phyloP scores from a whole-genome alignment of 2,113 vertebrate genomes.

The Cervus canadensis region DNA sequence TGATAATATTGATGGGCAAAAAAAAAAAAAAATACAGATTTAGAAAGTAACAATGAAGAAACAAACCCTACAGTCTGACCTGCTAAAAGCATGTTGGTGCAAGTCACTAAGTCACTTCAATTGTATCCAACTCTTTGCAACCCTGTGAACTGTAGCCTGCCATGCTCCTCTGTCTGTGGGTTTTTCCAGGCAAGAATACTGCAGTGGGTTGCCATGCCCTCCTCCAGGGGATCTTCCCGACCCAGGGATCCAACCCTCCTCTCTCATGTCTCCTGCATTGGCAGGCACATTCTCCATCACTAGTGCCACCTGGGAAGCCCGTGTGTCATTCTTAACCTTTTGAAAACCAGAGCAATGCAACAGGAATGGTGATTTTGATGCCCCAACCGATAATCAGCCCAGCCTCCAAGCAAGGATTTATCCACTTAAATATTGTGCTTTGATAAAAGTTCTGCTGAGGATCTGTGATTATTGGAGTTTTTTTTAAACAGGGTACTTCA shows the following conservation, averaged over 20 bases:
- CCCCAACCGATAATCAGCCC: not conserved
- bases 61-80: not conserved
- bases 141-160: not conserved
- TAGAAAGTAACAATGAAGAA: not conserved
- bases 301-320: not conserved
- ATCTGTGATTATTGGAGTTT: conserved; percentile 59
- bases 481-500: conserved; percentile 10
- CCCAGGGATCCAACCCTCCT: not conserved
- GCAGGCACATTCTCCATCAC: not conserved
- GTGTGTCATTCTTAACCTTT: not conserved
- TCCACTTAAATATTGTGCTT: conserved; percentile 55
- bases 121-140: not conserved
- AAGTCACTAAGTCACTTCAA: not conserved
- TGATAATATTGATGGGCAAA: not conserved
- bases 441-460: conserved; percentile 64
- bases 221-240: not conserved
- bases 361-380: not conserved
- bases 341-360: not conserved
- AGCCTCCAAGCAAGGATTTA: conserved; percentile 33
- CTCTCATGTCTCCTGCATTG: not conserved
- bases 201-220: not conserved
- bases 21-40: not conserved
- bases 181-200: not conserved
- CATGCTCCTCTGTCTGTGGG: not conserved
- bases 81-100: not conserved